A percentile compares a stretch with the other conserved stretches of the same genome.
These are phyloP conservation scores for Sebastes cheni DNA, from an alignment of 2,797 vertebrate species.

Conservation along the genomic window DNA sequence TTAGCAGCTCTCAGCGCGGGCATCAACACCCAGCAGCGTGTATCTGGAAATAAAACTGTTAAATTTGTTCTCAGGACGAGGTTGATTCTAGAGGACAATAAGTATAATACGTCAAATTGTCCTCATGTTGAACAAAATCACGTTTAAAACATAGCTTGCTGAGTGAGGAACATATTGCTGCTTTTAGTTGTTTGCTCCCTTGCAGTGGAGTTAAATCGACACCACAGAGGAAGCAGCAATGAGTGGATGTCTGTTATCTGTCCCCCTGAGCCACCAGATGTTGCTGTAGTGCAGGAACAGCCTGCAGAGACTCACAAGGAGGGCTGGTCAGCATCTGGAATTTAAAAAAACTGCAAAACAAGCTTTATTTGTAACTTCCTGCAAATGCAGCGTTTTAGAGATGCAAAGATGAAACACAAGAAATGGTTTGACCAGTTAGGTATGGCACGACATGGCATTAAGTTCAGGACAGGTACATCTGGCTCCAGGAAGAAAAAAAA, in stretches of 20 bases:
- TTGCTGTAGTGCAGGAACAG: constrained; percentile 48
- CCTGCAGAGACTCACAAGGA: not conserved
- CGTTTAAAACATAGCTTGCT: not conserved
- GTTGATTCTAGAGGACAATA: not conserved
- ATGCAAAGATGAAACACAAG: not conserved
- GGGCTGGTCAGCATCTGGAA: not conserved
- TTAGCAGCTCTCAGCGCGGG: constrained; percentile 60
- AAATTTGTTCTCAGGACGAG: not conserved
- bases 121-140: not conserved
- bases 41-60: constrained; percentile 26
- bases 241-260: constrained; percentile 1
- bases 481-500: not conserved
- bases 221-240: not conserved
- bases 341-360: constrained; percentile 7
- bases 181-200: not conserved
- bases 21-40: constrained; percentile 44
- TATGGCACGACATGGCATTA: not conserved
- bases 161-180: not conserved
- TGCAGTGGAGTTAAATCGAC: not conserved
- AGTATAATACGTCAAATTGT: not conserved
- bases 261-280: constrained; percentile 66
- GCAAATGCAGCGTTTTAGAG: not conserved
- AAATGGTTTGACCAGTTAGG: not conserved
- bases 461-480: not conserved
- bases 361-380: not conserved